A percentile compares a stretch with the other conserved stretches of the same genome.
These are phyloP conservation scores for Aspidiotus destructor DNA, from an alignment of 2,888 invertebrate species.

Conservation along the genomic window DNA sequence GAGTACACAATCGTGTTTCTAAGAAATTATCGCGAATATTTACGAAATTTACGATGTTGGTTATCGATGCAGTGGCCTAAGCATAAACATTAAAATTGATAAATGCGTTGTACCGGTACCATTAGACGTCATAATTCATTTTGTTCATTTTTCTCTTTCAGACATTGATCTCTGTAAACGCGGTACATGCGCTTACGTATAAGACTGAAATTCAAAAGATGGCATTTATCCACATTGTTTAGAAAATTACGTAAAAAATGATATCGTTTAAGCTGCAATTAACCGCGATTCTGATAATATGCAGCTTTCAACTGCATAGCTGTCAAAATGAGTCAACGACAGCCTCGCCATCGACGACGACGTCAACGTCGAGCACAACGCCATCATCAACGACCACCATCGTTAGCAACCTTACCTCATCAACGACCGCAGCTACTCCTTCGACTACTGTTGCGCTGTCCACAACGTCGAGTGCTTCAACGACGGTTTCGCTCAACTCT, in stretches of 20 bases:
- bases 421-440: background rate
- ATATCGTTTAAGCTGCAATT: background rate
- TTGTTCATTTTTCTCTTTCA: slow-evolving; percentile 12
- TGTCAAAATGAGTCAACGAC: slow-evolving; percentile 14
- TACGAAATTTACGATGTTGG: too few species aligned
- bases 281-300: slow-evolving; percentile 1
- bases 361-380: slow-evolving; percentile 8
- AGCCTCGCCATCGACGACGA: background rate
- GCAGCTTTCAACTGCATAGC: slow-evolving; percentile 3
- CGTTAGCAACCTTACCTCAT: background rate
- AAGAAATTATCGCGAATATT: too few species aligned
- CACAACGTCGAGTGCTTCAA: background rate
- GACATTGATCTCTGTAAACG: background rate
- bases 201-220: slow-evolving; percentile 21
- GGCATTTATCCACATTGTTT: slow-evolving; percentile 23
- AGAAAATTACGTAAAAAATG: slow-evolving; percentile 20
- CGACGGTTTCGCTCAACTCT: background rate
- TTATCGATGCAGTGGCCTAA: too few species aligned
- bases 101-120: too few species aligned
- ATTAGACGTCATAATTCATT: background rate
- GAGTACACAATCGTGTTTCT: too few species aligned
- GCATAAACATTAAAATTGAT: too few species aligned
- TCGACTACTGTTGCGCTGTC: background rate
- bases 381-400: slow-evolving; percentile 6
- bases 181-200: slow-evolving; percentile 25